Conservation (phyloP, 2,113 vertebrate species). For the Polypterus bichir region DNA sequence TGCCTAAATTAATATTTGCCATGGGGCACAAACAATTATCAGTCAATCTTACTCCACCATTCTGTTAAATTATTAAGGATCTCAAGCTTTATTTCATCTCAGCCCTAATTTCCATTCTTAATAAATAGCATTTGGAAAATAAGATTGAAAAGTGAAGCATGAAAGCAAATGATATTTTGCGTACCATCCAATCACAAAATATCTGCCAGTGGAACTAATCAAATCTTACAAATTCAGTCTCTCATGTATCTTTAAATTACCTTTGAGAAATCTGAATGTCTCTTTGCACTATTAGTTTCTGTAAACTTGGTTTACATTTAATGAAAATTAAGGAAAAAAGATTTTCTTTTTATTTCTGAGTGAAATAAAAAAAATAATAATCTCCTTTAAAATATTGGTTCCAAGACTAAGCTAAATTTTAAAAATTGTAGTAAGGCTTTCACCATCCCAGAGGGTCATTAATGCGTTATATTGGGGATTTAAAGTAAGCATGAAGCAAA, state of each 20-base stretch:
- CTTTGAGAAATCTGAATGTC: slow-evolving; percentile 18
- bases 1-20: slow-evolving; percentile 45
- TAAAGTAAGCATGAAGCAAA: too few species aligned
- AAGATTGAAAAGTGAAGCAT: slow-evolving; percentile 34
- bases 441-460: too few species aligned
- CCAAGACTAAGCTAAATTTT: too few species aligned
- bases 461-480: too few species aligned
- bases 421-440: too few species aligned
- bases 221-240: slow-evolving; percentile 32
- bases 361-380: too few species aligned
- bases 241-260: slow-evolving; percentile 32
- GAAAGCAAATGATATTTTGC: slow-evolving; percentile 40
- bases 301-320: background rate
- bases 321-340: too few species aligned
- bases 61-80: slow-evolving; percentile 43
- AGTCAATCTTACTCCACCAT: slow-evolving; percentile 51
- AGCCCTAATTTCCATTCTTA: slow-evolving; percentile 40
- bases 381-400: too few species aligned
- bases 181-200: slow-evolving; percentile 40
- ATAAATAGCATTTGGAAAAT: slow-evolving; percentile 44
- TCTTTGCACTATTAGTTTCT: background rate
- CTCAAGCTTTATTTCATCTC: slow-evolving; percentile 37
- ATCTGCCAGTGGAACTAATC: slow-evolving; percentile 35
- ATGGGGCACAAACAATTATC: slow-evolving; percentile 54
- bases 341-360: too few species aligned